Evolutionary conservation across 2,113 vertebrate genomes (phyloP).

Genomic region (Dunckerocampus dactyliophorus): DNA sequence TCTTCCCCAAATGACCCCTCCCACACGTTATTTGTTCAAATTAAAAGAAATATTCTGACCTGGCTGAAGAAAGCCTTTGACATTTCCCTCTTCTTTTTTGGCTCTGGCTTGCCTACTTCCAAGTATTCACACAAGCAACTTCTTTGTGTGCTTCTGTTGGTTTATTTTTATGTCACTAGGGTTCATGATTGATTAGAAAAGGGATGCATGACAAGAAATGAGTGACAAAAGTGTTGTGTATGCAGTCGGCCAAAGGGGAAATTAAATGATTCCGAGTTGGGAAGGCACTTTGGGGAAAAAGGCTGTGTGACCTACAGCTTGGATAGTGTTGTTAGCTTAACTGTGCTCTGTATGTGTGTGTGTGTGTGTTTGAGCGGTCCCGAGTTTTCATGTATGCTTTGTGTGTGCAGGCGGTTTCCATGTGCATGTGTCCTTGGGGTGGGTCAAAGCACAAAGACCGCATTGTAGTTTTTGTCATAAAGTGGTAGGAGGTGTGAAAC

Average conservation of each 20-base stretch:
- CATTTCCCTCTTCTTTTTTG: conserved; percentile 46
- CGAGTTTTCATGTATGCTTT: not conserved
- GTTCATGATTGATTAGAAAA: conserved; percentile 39
- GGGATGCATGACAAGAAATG: conserved; percentile 26
- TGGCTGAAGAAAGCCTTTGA: conserved; percentile 33
- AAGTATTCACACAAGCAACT: conserved; percentile 30
- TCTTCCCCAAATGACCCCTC: conserved; percentile 39
- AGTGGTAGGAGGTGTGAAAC: conserved; percentile 55
- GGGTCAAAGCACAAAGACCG: conserved; percentile 57
- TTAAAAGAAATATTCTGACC: conserved; percentile 67
- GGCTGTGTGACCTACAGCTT: conserved; percentile 44
- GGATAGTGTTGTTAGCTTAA: conserved; percentile 30
- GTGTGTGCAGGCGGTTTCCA: conserved; percentile 27
- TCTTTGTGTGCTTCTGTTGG: conserved; percentile 21
- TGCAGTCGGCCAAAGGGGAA: conserved; percentile 63
- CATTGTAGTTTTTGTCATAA: conserved; percentile 58
- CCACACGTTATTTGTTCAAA: conserved; percentile 69
- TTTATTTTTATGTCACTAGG: conserved; percentile 15
- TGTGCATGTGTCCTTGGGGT: conserved; percentile 28
- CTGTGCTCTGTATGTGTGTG: not conserved
- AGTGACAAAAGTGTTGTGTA: conserved; percentile 52
- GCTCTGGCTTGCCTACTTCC: conserved; percentile 13
- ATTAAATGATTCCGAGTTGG: conserved; percentile 69
- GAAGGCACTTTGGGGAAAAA: conserved; percentile 50
- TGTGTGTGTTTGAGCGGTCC: conserved; percentile 6